Conservation (phyloP, 2,113 vertebrate genomes). For the Calonectris borealis region DNA sequence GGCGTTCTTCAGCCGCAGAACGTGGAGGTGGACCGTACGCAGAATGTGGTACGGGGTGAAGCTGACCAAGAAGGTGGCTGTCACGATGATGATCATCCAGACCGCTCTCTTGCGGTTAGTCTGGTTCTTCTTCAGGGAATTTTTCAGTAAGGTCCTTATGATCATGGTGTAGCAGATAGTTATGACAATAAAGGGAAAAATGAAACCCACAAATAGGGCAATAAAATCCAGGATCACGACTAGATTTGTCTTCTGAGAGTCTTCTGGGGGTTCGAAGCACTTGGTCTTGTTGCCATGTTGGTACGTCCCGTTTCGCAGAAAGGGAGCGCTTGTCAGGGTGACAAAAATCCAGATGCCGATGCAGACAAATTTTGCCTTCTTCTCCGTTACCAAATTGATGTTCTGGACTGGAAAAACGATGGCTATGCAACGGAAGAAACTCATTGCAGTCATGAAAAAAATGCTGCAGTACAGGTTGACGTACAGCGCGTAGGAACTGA, state of each 20-base stretch:
- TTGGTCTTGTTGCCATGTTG: slow-evolving; percentile 84
- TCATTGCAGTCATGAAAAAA: slow-evolving; percentile 96
- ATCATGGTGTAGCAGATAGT: slow-evolving; percentile 91
- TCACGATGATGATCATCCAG: slow-evolving; percentile 92
- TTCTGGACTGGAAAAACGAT: slow-evolving; percentile 92
- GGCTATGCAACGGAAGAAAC: slow-evolving; percentile 91
- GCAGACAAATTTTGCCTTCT: slow-evolving; percentile 81
- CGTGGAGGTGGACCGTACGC: slow-evolving; percentile 84
- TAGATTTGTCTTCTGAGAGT: slow-evolving; percentile 24
- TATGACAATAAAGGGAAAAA: slow-evolving; percentile 87
- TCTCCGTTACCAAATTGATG: slow-evolving; percentile 79
- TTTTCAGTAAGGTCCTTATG: slow-evolving; percentile 80
- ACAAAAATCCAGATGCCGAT: slow-evolving; percentile 87
- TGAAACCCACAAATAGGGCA: slow-evolving; percentile 84
- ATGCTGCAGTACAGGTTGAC: slow-evolving; percentile 98
- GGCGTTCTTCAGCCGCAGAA: slow-evolving; percentile 37
- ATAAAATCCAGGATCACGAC: slow-evolving; percentile 82
- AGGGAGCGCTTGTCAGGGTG: slow-evolving; percentile 81
- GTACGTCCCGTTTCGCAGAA: slow-evolving; percentile 77
- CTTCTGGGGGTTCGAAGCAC: slow-evolving; percentile 88
- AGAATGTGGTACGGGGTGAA: slow-evolving; percentile 95
- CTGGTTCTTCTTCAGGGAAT: slow-evolving; percentile 76
- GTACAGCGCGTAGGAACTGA: slow-evolving; percentile 89
- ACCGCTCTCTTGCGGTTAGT: slow-evolving; percentile 79
- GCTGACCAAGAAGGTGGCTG: slow-evolving; percentile 87